phyloP scores from a whole-genome alignment of 1,140 invertebrate genomes.

The Ectropis grisescens region DNA sequence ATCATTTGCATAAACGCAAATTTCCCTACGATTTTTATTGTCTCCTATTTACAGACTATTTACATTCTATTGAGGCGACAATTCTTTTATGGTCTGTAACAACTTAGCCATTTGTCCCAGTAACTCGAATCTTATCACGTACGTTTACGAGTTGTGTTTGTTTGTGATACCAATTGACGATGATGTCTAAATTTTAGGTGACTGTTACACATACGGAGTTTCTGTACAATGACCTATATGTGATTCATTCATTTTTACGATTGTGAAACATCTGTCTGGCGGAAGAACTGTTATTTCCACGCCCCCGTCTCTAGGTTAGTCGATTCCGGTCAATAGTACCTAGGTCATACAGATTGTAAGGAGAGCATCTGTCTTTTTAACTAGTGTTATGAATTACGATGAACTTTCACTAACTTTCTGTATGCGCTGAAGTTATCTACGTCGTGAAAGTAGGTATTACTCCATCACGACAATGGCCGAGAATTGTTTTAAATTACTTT shows the following conservation, averaged over 20 bases:
- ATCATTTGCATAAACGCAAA: too few species aligned
- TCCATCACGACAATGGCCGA: not conserved
- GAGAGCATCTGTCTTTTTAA: too few species aligned
- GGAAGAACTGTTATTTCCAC: constrained; percentile 33
- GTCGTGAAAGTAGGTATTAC: too few species aligned
- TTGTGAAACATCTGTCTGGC: constrained; percentile 21
- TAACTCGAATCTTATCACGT: constrained; percentile 42
- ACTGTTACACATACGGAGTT: constrained; percentile 39
- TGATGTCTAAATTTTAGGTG: constrained; percentile 55
- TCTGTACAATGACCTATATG: constrained; percentile 50
- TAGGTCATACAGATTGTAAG: too few species aligned
- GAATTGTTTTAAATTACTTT: constrained; percentile 17
- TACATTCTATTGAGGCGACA: constrained; percentile 1
- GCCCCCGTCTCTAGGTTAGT: constrained; percentile 23
- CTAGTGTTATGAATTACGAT: too few species aligned
- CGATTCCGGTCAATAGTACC: too few species aligned
- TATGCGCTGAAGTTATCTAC: too few species aligned
- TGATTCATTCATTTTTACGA: constrained; percentile 37
- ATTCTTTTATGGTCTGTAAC: constrained; percentile 15
- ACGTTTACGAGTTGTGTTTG: constrained; percentile 30
- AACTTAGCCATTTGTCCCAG: constrained; percentile 30
- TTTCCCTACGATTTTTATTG: too few species aligned
- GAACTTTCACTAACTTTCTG: too few species aligned
- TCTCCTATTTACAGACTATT: too few species aligned
- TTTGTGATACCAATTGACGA: constrained; percentile 44